Evolutionary conservation across 2,888 invertebrate genomes (phyloP).

Genomic region (Eilema griseolum): DNA sequence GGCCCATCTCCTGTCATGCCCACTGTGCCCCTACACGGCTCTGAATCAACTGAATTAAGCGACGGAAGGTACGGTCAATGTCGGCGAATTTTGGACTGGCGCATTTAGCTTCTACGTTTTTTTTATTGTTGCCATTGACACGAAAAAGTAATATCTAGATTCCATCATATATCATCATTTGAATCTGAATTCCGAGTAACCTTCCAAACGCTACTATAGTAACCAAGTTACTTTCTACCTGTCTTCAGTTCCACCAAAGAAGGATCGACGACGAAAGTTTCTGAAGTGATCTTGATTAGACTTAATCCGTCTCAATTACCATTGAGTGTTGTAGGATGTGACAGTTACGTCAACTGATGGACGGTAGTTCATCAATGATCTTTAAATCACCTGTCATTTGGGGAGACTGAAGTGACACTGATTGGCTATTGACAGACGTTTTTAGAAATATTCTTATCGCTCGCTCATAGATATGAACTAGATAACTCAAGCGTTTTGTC

Average conservation of each 20-base stretch:
- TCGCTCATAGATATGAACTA: background rate
- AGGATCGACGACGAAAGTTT: background rate
- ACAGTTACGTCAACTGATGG: conserved; percentile 31
- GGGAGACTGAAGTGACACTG: conserved; percentile 8
- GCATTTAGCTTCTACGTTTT: no score
- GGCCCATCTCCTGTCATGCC: no score
- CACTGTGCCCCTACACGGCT: no score
- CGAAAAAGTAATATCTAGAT: background rate
- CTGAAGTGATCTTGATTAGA: conserved; percentile 16
- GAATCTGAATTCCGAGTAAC: background rate
- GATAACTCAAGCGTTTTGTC: background rate
- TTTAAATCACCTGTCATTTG: conserved; percentile 18
- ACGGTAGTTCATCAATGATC: conserved; percentile 19
- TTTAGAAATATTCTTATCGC: background rate
- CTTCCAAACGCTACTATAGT: conserved; percentile 5
- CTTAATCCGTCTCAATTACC: conserved; percentile 15
- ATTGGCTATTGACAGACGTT: conserved; percentile 14
- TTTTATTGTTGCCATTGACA: no score
- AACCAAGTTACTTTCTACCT: conserved; percentile 9
- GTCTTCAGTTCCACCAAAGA: conserved; percentile 5
- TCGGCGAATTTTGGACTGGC: no score
- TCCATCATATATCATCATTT: conserved; percentile 1
- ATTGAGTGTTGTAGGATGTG: conserved; percentile 28
- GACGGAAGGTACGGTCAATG: no score
- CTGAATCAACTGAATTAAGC: no score